phyloP scores from a whole-genome alignment of 2,888 invertebrate genomes.

The Drosophila conformis region DNA sequence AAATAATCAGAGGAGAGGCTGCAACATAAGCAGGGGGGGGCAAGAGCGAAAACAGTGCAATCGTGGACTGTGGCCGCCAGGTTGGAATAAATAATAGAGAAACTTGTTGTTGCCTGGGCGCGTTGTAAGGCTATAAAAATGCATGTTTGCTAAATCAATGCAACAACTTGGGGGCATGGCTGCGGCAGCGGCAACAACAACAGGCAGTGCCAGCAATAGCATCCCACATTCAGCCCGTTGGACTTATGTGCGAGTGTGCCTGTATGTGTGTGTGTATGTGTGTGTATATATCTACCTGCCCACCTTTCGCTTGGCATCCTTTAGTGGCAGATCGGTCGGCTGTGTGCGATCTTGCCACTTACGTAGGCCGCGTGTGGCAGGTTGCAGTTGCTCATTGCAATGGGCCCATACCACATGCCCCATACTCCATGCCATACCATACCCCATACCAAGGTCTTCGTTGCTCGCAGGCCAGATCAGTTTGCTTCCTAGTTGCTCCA shows the following conservation, averaged over 20 bases:
- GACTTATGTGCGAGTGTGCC: conserved; percentile 33
- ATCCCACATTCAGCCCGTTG: conserved; percentile 66
- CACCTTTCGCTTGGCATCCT: conserved; percentile 79
- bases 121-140: conserved; percentile 79
- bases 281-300: conserved; percentile 53
- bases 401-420: conserved; percentile 48
- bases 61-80: conserved; percentile 68
- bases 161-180: conserved; percentile 81
- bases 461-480: conserved; percentile 76
- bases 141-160: conserved; percentile 83
- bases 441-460: conserved; percentile 76
- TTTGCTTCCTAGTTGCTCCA: conserved; percentile 79
- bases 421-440: conserved; percentile 39
- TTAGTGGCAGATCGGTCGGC: conserved; percentile 61
- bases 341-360: conserved; percentile 82
- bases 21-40: background rate
- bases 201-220: conserved; percentile 47
- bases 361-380: conserved; percentile 81
- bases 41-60: conserved; percentile 62
- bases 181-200: conserved; percentile 48
- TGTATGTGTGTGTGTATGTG: conserved; percentile 21
- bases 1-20: conserved; percentile 70
- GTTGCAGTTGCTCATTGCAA: conserved; percentile 67
- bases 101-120: conserved; percentile 78
- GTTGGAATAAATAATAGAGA: conserved; percentile 78